phyloP scores from a whole-genome alignment of 2,888 invertebrate species.

The Drosophila merina region DNA sequence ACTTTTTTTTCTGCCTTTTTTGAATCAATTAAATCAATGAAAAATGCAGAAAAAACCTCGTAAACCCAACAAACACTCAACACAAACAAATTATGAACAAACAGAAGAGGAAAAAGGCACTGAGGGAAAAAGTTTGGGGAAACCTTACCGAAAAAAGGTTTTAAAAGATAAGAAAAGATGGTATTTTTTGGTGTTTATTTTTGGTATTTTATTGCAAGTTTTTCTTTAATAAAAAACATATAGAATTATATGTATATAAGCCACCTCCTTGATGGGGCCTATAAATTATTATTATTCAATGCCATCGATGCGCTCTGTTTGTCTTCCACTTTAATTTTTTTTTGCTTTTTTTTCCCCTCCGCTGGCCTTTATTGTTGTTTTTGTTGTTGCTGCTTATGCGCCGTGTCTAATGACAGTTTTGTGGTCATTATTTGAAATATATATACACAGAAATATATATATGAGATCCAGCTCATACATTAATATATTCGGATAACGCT shows the following conservation, averaged over 20 bases:
- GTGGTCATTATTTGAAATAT: conserved; percentile 65
- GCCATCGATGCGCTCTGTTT: conserved; percentile 62
- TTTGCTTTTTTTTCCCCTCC: not conserved
- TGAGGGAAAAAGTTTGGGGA: not conserved
- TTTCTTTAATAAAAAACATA: too few species aligned
- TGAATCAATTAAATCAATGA: conserved; percentile 70
- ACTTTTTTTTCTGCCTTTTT: conserved; percentile 31
- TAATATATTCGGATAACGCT: conserved; percentile 27
- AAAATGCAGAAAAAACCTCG: conserved; percentile 15
- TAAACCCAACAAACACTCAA: conserved; percentile 19
- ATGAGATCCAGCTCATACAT: too few species aligned
- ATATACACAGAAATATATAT: not conserved
- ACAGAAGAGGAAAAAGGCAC: conserved; percentile 6
- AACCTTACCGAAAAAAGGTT: too few species aligned
- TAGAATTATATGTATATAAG: not conserved
- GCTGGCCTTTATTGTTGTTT: conserved; percentile 21
- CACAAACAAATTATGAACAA: conserved; percentile 56
- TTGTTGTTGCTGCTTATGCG: conserved; percentile 56
- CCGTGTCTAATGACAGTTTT: conserved; percentile 73
- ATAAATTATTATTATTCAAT: conserved; percentile 43
- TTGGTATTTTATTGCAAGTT: not conserved
- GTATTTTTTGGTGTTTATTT: not conserved
- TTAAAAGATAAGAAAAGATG: too few species aligned
- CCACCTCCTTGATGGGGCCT: conserved; percentile 16
- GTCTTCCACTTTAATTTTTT: conserved; percentile 39